Evolutionary conservation across 2,797 vertebrate species (phyloP).

Genomic region (Apogon talboti): DNA sequence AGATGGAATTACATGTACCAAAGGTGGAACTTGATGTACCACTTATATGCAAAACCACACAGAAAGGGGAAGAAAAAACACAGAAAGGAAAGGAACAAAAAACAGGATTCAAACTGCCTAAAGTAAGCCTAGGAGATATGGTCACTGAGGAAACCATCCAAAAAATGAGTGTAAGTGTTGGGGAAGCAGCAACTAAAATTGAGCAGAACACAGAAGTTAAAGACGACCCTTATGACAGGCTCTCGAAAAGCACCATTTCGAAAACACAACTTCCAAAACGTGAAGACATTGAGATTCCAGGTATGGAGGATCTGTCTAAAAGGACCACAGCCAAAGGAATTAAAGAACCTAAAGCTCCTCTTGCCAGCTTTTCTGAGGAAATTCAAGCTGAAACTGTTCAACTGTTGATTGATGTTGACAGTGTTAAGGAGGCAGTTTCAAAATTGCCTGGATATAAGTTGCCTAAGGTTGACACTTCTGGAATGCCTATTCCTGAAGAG

Average conservation of each 20-base stretch:
- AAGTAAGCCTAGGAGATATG: constrained; percentile 60
- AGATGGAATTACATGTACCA: constrained; percentile 58
- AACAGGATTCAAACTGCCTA: constrained; percentile 75
- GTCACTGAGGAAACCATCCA: constrained; percentile 56
- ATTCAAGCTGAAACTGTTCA: constrained; percentile 62
- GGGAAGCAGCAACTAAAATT: constrained; percentile 26
- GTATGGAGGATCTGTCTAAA: constrained; percentile 61
- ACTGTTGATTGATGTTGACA: constrained; percentile 80
- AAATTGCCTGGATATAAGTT: constrained; percentile 84
- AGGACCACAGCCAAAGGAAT: constrained; percentile 17
- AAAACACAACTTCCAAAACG: constrained; percentile 76
- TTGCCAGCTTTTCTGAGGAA: constrained; percentile 47
- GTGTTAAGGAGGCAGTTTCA: constrained; percentile 84
- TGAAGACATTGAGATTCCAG: constrained; percentile 70
- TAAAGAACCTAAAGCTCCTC: constrained; percentile 62
- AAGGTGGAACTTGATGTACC: constrained; percentile 69
- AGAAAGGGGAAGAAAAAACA: constrained; percentile 64
- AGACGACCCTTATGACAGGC: constrained; percentile 56
- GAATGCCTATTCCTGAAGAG: constrained; percentile 80
- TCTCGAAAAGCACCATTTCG: constrained; percentile 41
- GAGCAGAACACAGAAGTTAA: constrained; percentile 21
- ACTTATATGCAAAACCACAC: constrained; percentile 62
- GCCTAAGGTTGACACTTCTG: constrained; percentile 79
- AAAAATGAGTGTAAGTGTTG: constrained; percentile 45
- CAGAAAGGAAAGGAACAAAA: constrained; percentile 70